Evolutionary conservation across 1,140 invertebrate species (phyloP), one percentile per base, ranked within the genome.

Genomic region (Bactericera cockerelli): DNA sequence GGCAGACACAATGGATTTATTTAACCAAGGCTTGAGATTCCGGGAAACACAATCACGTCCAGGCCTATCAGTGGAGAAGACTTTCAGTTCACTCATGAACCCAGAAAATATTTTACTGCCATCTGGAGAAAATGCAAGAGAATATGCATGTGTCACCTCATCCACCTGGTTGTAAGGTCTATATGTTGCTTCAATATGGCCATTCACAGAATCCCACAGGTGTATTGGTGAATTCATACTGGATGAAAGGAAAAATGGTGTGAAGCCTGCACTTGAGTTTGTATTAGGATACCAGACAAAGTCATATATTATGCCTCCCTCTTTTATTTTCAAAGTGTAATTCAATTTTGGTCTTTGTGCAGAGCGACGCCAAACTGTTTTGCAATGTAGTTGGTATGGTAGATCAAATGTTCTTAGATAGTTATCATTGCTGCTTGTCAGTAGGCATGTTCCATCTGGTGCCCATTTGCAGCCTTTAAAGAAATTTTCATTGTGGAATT

Each of bases 281-380:
- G 94, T 94, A 16, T 75, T 74, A 25, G 92, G 91, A 76, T 87
- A 94, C 93, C 93, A 98, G 65, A 79, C 83, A 69, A 81, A 93
- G 68, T 97, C 93, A 74, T 96, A 97, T 54, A 97, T 78, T 8
- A 84, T 74, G 24, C 90, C 91, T 49, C 81, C 81, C 72, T 94
- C 90, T 67, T 81, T 82, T 10, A 93, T 75, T 60, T 80, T 79
- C 6, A 93, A 73, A 0, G 79, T 80, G 2, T 85, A 75, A 58
- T 75, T 74, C 66, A 87, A 72, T 38, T 65, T 62, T 36, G 55
- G 64, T 31, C 13, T 76, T 62, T 53, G 75, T 70, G 24, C 81
- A 67, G 19, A 69, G 66, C 14, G 81, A 69, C 24, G 74, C 65
- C 39, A 69, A 58, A 39, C 69, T 66, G 24, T 72, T n/a, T 71